These are phyloP conservation scores for Diadophis punctatus DNA, from an alignment of 2,113 vertebrate species.

Conservation along the genomic window DNA sequence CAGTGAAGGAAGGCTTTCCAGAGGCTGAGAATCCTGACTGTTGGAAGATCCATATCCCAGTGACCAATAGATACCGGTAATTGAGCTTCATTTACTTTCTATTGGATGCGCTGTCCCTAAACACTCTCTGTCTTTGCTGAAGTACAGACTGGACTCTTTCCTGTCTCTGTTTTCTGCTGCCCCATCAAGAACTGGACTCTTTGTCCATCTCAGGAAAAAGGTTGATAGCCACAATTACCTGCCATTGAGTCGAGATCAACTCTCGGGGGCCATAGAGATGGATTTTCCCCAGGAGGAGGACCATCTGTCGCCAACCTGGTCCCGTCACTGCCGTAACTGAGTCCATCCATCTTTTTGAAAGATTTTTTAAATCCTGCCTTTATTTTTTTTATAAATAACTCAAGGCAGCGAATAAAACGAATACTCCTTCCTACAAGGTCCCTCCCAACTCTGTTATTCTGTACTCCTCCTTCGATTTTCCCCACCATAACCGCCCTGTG, in stretches of 20 bases:
- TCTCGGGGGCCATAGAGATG: background rate
- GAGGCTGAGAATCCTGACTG: too few relatives aligned
- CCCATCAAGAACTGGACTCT: background rate
- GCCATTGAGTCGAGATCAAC: background rate
- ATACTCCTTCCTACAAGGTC: background rate
- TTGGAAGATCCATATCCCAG: too few relatives aligned
- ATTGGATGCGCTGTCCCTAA: rapidly evolving
- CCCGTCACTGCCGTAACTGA: background rate
- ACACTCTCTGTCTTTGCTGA: background rate
- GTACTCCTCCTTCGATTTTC: too few relatives aligned
- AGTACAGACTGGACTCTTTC: background rate
- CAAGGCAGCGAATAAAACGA: background rate
- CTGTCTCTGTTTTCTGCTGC: background rate
- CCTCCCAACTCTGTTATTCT: background rate
- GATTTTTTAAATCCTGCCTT: background rate
- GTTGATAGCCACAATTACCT: background rate
- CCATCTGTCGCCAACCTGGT: background rate
- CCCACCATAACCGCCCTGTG: background rate
- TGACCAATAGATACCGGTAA: too few relatives aligned
- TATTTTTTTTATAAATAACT: background rate
- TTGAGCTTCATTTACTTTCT: background rate
- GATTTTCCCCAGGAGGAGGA: background rate
- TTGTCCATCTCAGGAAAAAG: background rate
- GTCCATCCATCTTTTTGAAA: background rate
- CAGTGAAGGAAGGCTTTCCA: too few relatives aligned